Base-by-base conservation (phyloP, 1,140 invertebrate species). In the Penaeus indicus region DNA sequence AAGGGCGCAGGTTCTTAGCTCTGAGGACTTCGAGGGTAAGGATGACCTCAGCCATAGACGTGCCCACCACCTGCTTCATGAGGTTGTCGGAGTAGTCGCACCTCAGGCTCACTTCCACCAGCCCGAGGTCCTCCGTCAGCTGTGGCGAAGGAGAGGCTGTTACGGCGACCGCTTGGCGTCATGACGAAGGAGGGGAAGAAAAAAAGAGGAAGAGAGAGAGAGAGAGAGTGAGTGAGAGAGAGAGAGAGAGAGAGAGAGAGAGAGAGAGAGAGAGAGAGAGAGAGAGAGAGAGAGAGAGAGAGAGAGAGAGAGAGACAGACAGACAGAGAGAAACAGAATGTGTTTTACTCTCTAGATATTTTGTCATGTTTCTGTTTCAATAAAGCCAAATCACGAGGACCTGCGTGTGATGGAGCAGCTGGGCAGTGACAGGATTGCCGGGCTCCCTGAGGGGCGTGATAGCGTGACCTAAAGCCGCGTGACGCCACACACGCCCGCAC, bases 1-100 rank as follows among this genome's bases (percentile, higher is more conserved):
- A 69, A 8, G 81, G 69, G 8, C 87, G 27, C 1, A 88, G 72
- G 32, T 78, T 84, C 81, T 64, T 88, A 7, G 81, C 81, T 64
- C 72, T 77, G 18, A 88, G 87, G 22, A 84, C 81, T 32, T 88
- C 87, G 19, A 88, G 81, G 18, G 75, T 88, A 25, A 88, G 80
- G 25, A n/a, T 84, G 13, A 84, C 81, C 42, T 84, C 72, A 3
- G 81, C 81, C 60, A 64, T 60, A n/a, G 32, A 47, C n/a, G 60
- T 21, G 61, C 81, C 32, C 13, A 54, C 72, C 7, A 69, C 84
- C 22, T 27, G 38, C 11, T 32, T 22, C 32, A 25, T 47, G 27
- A 54, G 62, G 79, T 13, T 62, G n/a, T 84, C 47, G 0, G 72
- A 21, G 72, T 84, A 78, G 32, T 88, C 87, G 69, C 87, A 88